Percentiles rank a stretch among this genome's conserved stretches.
Conservation (phyloP, 2,113 vertebrate genomes). For the Ciconia stormi region DNA sequence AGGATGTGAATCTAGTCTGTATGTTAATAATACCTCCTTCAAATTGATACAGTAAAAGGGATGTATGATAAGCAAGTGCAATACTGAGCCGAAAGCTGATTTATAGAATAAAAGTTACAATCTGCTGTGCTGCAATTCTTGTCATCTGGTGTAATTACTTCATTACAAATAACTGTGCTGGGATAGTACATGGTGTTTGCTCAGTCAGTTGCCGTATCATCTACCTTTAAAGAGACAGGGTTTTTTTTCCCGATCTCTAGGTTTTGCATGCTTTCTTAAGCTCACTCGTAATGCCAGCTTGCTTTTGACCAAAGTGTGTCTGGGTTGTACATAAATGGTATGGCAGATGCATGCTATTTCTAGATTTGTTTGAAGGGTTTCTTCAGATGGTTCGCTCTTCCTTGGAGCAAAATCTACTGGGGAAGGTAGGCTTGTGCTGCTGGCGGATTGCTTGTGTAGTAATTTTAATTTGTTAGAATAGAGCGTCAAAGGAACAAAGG, state of each 20-base stretch:
- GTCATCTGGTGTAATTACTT: background rate
- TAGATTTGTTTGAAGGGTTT: background rate
- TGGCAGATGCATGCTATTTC: background rate
- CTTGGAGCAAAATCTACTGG: background rate
- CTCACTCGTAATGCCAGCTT: background rate
- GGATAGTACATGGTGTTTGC: background rate
- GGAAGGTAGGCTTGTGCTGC: background rate
- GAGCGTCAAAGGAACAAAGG: constrained; percentile 25
- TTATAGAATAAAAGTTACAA: background rate
- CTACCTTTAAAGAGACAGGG: background rate
- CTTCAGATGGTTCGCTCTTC: background rate
- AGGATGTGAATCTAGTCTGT: background rate
- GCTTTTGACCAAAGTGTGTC: background rate
- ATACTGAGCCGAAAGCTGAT: background rate
- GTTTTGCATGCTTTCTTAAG: background rate
- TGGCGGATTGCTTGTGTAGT: background rate
- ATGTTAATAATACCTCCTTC: background rate
- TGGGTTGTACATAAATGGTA: background rate
- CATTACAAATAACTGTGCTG: background rate
- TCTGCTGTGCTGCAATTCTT: background rate
- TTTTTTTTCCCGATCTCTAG: background rate
- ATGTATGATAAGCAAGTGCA: background rate
- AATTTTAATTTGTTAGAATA: background rate
- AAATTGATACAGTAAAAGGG: background rate
- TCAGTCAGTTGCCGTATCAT: background rate